A percentile compares a stretch with the other conserved stretches of the same genome.
Conservation (phyloP, 2,888 invertebrate species). For the Cerastis leucographa region DNA sequence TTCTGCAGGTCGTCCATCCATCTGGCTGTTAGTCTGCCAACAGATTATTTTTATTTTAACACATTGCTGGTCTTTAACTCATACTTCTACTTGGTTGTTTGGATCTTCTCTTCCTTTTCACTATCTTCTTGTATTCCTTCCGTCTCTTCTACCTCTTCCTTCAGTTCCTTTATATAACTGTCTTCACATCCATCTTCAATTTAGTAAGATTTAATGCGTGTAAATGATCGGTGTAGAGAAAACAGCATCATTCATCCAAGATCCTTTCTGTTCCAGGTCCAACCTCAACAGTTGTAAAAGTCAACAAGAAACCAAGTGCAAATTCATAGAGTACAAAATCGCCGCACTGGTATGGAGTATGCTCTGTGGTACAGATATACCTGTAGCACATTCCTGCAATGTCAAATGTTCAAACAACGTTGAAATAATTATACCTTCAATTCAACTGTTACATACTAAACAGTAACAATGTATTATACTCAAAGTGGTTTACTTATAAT, state of each 20-base stretch:
- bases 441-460: slow-evolving; percentile 14
- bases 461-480: slow-evolving; percentile 30
- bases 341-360: neutral
- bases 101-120: neutral
- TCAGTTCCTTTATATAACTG: neutral
- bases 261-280: neutral
- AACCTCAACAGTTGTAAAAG: slow-evolving; percentile 27
- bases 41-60: neutral
- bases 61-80: neutral
- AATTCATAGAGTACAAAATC: neutral
- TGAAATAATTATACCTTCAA: slow-evolving; percentile 26
- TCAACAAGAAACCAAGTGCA: neutral
- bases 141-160: neutral
- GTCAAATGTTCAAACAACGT: neutral
- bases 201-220: neutral
- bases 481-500: slow-evolving; percentile 61
- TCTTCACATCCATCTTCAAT: neutral
- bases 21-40: neutral
- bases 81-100: too few species aligned
- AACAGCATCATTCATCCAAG: neutral
- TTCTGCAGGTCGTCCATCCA: neutral
- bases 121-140: neutral
- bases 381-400: slow-evolving; percentile 1
- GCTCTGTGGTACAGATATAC: neutral
- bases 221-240: neutral